These are phyloP conservation scores for Dinomys branickii DNA, from an alignment of 2,113 vertebrate genomes.

Conservation along the genomic window DNA sequence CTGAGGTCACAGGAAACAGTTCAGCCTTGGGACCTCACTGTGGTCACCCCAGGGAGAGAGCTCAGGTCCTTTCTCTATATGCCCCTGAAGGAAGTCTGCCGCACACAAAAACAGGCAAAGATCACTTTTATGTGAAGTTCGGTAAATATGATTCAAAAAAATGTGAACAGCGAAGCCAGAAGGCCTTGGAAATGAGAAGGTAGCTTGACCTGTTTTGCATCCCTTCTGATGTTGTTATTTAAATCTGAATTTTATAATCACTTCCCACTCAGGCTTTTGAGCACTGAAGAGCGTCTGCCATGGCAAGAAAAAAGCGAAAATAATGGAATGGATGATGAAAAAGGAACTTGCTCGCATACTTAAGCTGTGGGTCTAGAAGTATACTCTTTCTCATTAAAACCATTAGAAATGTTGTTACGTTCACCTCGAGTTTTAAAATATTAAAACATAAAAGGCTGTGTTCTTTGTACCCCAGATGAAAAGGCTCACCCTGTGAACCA, in stretches of 20 bases:
- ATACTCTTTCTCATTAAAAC: slow-evolving; percentile 15
- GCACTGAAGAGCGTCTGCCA: background rate
- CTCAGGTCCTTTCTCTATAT: background rate
- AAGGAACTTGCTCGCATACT: background rate
- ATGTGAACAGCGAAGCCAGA: background rate
- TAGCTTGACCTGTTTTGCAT: background rate
- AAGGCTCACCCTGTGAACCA: background rate
- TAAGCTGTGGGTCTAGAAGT: background rate
- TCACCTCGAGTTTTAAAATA: slow-evolving; percentile 30
- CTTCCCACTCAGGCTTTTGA: slow-evolving; percentile 15
- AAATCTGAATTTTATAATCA: slow-evolving; percentile 30
- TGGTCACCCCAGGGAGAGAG: background rate
- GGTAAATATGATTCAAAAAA: background rate
- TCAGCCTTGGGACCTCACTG: background rate
- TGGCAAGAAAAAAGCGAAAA: background rate
- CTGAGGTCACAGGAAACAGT: background rate
- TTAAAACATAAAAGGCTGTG: background rate
- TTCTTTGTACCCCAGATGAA: background rate
- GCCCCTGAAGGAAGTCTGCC: background rate
- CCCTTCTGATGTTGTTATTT: slow-evolving; percentile 28
- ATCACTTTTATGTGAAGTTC: background rate
- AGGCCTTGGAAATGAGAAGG: background rate
- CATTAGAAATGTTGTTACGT: background rate
- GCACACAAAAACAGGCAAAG: background rate
- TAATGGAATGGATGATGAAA: background rate